These are phyloP conservation scores for Pogonognathellus flavescens DNA, from an alignment of 1,140 invertebrate genomes.

Conservation along the genomic window DNA sequence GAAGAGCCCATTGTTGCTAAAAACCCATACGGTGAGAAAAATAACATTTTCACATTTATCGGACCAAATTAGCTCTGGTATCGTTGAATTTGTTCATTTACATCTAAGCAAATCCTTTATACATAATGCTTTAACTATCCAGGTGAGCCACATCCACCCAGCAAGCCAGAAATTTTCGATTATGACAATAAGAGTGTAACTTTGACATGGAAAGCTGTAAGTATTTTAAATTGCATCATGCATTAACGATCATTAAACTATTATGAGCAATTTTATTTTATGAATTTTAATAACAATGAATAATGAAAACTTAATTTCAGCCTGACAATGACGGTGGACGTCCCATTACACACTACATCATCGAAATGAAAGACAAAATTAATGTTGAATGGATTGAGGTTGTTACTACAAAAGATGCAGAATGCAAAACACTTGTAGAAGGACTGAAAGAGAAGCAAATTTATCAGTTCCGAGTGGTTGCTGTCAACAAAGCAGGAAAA, in stretches of 20 bases:
- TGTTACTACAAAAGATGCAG: conserved; percentile 82
- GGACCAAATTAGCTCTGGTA: no score
- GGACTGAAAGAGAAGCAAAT: conserved; percentile 93
- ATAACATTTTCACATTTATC: no score
- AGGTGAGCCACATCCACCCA: conserved; percentile 89
- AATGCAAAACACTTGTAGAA: conserved; percentile 85
- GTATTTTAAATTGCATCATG: not conserved
- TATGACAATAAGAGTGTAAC: conserved; percentile 93
- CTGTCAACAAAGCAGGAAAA: conserved; percentile 91
- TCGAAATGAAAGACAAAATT: conserved; percentile 97
- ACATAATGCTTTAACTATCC: conserved; percentile 59
- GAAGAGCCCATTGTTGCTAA: conserved; percentile 89
- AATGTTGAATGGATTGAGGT: conserved; percentile 90
- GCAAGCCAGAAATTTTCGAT: conserved; percentile 92
- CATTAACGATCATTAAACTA: not conserved
- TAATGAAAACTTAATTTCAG: conserved; percentile 24
- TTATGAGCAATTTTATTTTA: conserved; percentile 54
- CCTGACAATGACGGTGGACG: conserved; percentile 93
- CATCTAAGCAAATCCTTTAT: not conserved
- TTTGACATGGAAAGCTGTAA: conserved; percentile 85
- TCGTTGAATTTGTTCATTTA: no score
- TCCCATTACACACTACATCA: conserved; percentile 79
- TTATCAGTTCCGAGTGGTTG: conserved; percentile 92
- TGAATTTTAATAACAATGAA: not conserved
- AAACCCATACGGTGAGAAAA: conserved; percentile 90